These are phyloP conservation scores for Petromus typicus DNA, from an alignment of 2,113 vertebrate species.

Conservation along the genomic window DNA sequence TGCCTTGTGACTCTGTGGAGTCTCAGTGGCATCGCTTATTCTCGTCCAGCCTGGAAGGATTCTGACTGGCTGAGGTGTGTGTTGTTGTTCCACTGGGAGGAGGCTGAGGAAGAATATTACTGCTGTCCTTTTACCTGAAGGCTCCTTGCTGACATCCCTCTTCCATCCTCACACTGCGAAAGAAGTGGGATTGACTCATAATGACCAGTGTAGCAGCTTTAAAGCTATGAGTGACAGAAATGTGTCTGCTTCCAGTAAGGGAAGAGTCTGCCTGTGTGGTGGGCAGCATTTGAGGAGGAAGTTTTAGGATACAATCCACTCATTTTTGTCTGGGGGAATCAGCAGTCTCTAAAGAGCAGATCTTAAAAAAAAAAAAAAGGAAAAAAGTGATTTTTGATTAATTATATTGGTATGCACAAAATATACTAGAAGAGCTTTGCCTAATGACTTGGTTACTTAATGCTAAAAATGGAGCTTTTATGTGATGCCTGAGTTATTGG, in stretches of 20 bases:
- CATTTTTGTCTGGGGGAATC: background rate
- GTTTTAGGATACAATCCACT: background rate
- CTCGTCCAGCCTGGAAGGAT: background rate
- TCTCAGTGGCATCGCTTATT: background rate
- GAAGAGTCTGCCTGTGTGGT: background rate
- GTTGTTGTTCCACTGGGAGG: background rate
- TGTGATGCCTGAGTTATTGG: no score
- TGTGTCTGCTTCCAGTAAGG: background rate
- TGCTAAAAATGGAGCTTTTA: no score
- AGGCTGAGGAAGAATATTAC: background rate
- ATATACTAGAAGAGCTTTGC: no score
- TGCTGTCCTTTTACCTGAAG: background rate
- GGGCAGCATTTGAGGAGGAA: accelerated
- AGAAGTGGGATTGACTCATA: no score
- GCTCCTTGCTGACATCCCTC: background rate
- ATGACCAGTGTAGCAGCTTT: accelerated
- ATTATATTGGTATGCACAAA: no score
- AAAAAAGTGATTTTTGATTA: no score
- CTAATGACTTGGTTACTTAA: no score
- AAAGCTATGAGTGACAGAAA: background rate
- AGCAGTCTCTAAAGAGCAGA: slow-evolving; percentile 77
- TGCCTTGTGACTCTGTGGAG: background rate
- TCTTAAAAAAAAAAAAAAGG: no score
- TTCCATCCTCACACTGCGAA: background rate
- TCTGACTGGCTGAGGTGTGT: background rate